Evolutionary conservation across 2,888 invertebrate species (phyloP).

Genomic region (Azorinus chamasolen): DNA sequence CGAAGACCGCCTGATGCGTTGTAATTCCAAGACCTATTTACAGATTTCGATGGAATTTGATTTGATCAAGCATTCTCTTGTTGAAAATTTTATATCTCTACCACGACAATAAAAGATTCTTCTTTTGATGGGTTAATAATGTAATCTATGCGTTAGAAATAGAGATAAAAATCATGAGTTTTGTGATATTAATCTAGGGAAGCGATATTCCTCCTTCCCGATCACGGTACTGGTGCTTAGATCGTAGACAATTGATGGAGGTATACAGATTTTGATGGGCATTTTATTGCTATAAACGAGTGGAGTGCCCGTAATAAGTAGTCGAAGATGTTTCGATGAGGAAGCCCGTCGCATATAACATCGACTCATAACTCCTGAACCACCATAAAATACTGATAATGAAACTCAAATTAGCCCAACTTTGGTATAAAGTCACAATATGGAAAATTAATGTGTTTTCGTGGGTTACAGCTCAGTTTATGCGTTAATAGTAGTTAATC

Average conservation of each 20-base stretch:
- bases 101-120: no score
- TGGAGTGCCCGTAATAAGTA: neutral
- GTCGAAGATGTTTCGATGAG: neutral
- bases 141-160: no score
- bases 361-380: slow-evolving; percentile 39
- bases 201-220: slow-evolving; percentile 20
- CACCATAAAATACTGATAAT: slow-evolving; percentile 51
- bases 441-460: slow-evolving; percentile 34
- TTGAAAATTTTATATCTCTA: no score
- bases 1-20: no score
- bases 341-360: slow-evolving; percentile 41
- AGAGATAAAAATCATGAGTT: slow-evolving; percentile 28
- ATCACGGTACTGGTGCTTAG: neutral
- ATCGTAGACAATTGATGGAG: slow-evolving; percentile 17
- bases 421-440: slow-evolving; percentile 42
- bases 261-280: slow-evolving; percentile 2
- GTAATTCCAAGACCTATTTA: no score
- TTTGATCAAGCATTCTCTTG: no score
- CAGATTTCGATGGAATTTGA: no score
- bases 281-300: no score
- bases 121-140: no score
- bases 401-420: slow-evolving; percentile 46
- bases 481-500: no score
- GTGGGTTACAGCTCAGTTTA: no score
- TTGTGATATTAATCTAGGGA: slow-evolving; percentile 40